These are phyloP conservation scores for Zosterops borbonicus DNA, from an alignment of 2,113 vertebrate species.

Conservation along the genomic window DNA sequence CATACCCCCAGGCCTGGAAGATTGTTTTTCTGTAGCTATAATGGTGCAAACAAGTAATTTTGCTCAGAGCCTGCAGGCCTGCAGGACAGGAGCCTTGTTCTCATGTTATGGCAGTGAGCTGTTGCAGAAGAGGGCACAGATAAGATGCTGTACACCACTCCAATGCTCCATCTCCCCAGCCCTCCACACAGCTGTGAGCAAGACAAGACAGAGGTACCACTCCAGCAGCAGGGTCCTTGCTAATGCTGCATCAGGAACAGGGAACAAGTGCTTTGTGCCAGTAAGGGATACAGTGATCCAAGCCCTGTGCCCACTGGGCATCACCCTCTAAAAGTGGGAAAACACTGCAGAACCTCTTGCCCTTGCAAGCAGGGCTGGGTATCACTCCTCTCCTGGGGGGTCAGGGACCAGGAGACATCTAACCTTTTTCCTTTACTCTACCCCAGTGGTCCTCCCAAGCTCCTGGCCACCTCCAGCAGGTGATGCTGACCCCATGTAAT, in stretches of 20 bases:
- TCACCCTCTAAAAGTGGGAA: neutral
- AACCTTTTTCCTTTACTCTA: neutral
- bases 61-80: neutral
- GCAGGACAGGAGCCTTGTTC: neutral
- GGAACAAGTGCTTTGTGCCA: neutral
- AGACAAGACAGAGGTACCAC: neutral
- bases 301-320: neutral
- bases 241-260: neutral
- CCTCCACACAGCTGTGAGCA: neutral
- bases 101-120: neutral
- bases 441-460: too few relatives aligned
- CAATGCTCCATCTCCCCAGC: neutral
- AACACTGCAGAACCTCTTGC: neutral
- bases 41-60: neutral
- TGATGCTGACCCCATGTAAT: neutral
- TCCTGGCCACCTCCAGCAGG: neutral
- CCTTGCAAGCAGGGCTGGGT: neutral
- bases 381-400: neutral
- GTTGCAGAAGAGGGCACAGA: neutral
- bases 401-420: neutral
- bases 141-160: neutral
- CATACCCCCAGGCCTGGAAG: neutral
- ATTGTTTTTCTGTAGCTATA: neutral
- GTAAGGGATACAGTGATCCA: fast-evolving
- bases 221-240: neutral